Base-by-base conservation (phyloP, 2,113 vertebrate species). In the Oenanthe melanoleuca region DNA sequence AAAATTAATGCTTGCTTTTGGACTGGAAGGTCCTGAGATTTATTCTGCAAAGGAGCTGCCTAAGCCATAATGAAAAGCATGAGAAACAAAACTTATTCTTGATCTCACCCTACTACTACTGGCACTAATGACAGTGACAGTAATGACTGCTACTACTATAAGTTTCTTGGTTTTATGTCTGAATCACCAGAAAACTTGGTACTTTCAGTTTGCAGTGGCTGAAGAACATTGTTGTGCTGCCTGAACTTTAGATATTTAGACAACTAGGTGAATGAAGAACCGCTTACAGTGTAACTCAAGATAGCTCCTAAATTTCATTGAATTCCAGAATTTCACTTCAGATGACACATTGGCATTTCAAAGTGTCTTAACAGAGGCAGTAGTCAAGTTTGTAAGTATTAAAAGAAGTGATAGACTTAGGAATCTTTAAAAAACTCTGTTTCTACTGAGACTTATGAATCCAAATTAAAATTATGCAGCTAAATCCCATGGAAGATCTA, bases 201-300 rank as follows among this genome's bases (percentile, higher is more conserved):
- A 6, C 4, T 57, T 42, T 50, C 1, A 0, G 24, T 53, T 65
- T 69, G 12, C 18, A 79, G 40, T 60, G 31, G 11, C 25, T 72
- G n/a, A 75, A 82, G 33, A 85, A 85, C 25, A 8, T 22, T 50
- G 6, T 24, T 52, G 29, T 37, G 56, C 4, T 60, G 9, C 37
- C 20, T 49, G 50, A 55, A 65, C 9, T 72, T 91, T 37, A 85
- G 29, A 26, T 57, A 64, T 69, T 89, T 69, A 69, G 28, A 49
- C 37, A 85, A 72, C 56, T 38, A 12, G 2, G 4, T 71, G 11
- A 11, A 45, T 1, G 0, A 40, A 25, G 6, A 7, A 37, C n/a
- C 72, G 11, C 23, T 72, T 72, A 61, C 25, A 57, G 14, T 29
- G 6, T 60, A 92, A 45, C 10, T 37, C 15, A 31, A 44, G 3